Evolutionary conservation across 2,113 vertebrate species (phyloP).

Genomic region (Callocephalon fimbriatum): DNA sequence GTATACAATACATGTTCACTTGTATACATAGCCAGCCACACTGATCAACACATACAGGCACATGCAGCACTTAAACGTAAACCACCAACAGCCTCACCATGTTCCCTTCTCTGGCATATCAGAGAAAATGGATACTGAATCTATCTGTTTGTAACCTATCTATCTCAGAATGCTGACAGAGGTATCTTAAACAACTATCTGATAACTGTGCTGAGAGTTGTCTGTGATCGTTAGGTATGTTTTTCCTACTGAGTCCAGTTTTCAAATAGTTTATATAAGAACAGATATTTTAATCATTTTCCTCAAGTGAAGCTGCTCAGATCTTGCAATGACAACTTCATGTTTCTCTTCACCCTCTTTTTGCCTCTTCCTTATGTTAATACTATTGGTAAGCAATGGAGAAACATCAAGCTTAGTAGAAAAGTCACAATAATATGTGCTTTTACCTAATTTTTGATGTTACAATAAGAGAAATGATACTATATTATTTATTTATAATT

Average conservation of each 20-base stretch:
- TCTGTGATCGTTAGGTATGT: background rate
- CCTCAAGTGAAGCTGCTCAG: background rate
- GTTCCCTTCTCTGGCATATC: background rate
- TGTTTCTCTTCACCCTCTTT: background rate
- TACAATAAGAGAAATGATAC: background rate
- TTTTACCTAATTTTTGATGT: background rate
- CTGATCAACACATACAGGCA: background rate
- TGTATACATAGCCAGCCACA: background rate
- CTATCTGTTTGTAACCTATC: background rate
- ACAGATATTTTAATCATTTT: background rate
- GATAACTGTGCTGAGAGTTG: background rate
- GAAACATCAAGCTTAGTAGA: background rate
- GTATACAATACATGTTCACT: background rate
- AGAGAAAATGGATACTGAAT: background rate
- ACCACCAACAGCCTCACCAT: background rate
- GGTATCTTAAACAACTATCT: background rate
- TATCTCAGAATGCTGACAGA: background rate
- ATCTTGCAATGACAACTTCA: background rate
- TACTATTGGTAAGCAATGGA: background rate
- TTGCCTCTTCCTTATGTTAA: background rate
- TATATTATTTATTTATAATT: background rate
- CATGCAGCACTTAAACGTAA: background rate
- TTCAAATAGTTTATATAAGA: background rate
- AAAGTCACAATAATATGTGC: background rate
- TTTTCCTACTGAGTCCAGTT: background rate